Evolutionary conservation across 2,797 vertebrate species (phyloP).

Genomic region (Sebastes vulpes): DNA sequence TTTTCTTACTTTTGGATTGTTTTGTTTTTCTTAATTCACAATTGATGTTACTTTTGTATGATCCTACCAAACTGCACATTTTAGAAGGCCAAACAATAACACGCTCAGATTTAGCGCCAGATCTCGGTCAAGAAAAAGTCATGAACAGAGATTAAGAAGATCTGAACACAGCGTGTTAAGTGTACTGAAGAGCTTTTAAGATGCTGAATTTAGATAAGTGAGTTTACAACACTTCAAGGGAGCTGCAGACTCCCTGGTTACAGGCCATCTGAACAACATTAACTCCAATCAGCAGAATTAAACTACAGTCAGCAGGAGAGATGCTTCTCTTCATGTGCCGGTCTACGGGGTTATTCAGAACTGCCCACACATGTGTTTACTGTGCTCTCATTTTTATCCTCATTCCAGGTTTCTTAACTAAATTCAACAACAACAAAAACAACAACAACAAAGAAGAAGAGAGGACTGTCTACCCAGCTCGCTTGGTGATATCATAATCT

Average conservation of each 20-base stretch:
- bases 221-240: background rate
- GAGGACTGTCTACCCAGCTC: too few relatives aligned
- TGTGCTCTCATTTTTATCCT: background rate
- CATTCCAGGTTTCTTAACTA: background rate
- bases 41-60: background rate
- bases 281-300: slow-evolving; percentile 19
- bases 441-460: too few relatives aligned
- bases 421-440: background rate
- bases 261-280: slow-evolving; percentile 9
- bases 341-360: slow-evolving; percentile 11
- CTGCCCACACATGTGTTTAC: slow-evolving; percentile 9
- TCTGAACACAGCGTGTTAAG: background rate
- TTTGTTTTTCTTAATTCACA: background rate
- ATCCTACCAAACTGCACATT: background rate
- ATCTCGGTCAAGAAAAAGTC: background rate
- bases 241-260: background rate
- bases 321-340: slow-evolving; percentile 6
- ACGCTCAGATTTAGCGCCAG: background rate
- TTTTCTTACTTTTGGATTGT: background rate
- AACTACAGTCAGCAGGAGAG: slow-evolving; percentile 13
- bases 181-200: background rate
- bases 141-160: background rate
- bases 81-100: background rate
- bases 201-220: background rate
- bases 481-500: too few relatives aligned